Percentiles rank a stretch among this genome's conserved stretches.
phyloP scores from a whole-genome alignment of 2,113 vertebrate genomes.

The Lampris megalopsis region DNA sequence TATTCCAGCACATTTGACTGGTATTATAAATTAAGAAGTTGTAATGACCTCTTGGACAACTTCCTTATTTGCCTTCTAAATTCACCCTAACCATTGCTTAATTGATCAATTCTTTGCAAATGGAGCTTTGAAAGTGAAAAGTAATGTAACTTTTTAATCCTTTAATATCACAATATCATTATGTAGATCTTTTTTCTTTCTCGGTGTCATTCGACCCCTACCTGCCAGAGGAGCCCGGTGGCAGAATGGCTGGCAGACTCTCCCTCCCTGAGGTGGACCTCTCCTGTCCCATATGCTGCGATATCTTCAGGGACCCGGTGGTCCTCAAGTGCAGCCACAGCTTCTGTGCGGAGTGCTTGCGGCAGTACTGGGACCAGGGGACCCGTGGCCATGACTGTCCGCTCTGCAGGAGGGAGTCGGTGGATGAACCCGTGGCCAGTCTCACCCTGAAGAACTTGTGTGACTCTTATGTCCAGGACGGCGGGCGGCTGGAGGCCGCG shows the following conservation, averaged over 20 bases:
- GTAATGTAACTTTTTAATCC: no score
- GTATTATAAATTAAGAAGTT: no score
- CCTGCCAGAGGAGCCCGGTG: background rate
- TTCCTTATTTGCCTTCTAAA: no score
- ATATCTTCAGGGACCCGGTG: slow-evolving; percentile 78
- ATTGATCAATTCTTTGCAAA: no score
- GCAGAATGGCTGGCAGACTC: slow-evolving; percentile 64
- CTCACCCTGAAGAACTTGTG: slow-evolving; percentile 79
- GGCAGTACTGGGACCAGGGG: slow-evolving; percentile 61
- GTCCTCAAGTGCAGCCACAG: slow-evolving; percentile 83
- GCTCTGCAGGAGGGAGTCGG: slow-evolving; percentile 59
- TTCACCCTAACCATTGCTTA: no score
- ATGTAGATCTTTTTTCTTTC: no score
- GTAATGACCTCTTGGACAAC: no score
- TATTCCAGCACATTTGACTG: no score
- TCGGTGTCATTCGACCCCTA: no score
- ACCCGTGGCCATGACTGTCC: slow-evolving; percentile 63
- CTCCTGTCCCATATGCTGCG: slow-evolving; percentile 77
- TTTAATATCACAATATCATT: no score
- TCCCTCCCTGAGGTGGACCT: slow-evolving; percentile 72
- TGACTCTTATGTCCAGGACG: slow-evolving; percentile 61
- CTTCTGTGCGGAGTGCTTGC: slow-evolving; percentile 77
- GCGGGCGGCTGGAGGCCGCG: background rate
- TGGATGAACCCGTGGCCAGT: slow-evolving; percentile 71
- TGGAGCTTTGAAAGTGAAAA: no score